These are phyloP conservation scores for Scylla paramamosain DNA, from an alignment of 1,140 invertebrate genomes.

Conservation along the genomic window DNA sequence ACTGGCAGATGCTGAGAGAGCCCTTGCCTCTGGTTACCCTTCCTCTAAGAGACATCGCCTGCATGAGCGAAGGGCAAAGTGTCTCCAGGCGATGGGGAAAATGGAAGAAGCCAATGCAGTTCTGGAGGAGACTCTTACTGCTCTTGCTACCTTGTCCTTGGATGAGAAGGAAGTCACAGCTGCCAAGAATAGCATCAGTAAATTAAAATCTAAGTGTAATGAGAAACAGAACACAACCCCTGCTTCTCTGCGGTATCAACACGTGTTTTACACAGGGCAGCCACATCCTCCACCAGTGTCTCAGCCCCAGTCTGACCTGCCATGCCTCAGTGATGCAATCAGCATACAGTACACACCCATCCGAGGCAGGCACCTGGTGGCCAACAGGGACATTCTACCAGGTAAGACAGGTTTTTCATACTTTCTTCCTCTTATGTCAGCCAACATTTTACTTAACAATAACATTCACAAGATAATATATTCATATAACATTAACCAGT, in stretches of 20 bases:
- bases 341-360: slow-evolving; percentile 63
- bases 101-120: slow-evolving; percentile 63
- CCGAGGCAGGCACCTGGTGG: slow-evolving; percentile 70
- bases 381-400: slow-evolving; percentile 70
- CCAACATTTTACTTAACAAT: too few species aligned
- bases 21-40: slow-evolving; percentile 87
- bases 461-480: neutral
- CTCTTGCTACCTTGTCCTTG: slow-evolving; percentile 35
- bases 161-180: slow-evolving; percentile 60
- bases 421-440: neutral
- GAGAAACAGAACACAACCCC: neutral
- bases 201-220: slow-evolving; percentile 67
- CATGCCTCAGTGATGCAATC: slow-evolving; percentile 63
- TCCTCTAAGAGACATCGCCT: slow-evolving; percentile 88
- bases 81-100: slow-evolving; percentile 86
- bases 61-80: slow-evolving; percentile 88
- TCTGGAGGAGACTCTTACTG: slow-evolving; percentile 53
- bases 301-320: neutral
- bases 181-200: slow-evolving; percentile 40
- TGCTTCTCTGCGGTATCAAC: neutral
- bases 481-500: neutral
- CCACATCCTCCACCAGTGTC: neutral
- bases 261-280: slow-evolving; percentile 58
- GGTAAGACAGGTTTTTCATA: slow-evolving; percentile 45
- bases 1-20: slow-evolving; percentile 86